Evolutionary conservation across 2,888 invertebrate genomes (phyloP).

Genomic region (Nemurella pictetii): DNA sequence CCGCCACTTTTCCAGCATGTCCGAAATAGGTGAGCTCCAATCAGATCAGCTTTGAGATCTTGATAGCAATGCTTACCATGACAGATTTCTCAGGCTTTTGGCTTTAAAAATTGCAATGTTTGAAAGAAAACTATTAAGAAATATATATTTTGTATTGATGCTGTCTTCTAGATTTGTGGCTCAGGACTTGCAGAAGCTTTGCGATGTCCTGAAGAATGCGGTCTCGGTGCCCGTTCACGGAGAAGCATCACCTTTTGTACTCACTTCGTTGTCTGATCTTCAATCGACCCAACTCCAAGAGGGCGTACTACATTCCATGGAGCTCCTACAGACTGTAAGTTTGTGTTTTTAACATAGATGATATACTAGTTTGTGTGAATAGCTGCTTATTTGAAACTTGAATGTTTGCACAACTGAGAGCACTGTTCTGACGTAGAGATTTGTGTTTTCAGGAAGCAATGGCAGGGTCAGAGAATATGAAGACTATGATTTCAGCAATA

Average conservation of each 20-base stretch:
- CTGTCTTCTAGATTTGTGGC: slow-evolving; percentile 57
- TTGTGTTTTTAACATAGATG: neutral
- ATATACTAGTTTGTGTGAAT: neutral
- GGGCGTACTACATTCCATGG: slow-evolving; percentile 82
- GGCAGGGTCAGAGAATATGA: slow-evolving; percentile 59
- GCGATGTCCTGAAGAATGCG: slow-evolving; percentile 73
- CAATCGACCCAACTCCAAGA: slow-evolving; percentile 82
- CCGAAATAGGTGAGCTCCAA: slow-evolving; percentile 62
- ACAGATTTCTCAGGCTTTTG: neutral
- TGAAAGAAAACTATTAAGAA: too few relatives aligned
- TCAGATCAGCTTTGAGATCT: neutral
- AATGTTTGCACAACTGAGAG: slow-evolving; percentile 35
- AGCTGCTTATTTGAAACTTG: slow-evolving; percentile 34
- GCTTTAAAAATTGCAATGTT: too few relatives aligned
- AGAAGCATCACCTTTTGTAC: slow-evolving; percentile 78
- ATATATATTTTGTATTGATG: slow-evolving; percentile 16
- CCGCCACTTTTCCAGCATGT: slow-evolving; percentile 92
- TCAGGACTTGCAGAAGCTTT: slow-evolving; percentile 78
- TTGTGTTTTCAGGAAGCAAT: slow-evolving; percentile 58
- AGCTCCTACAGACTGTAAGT: slow-evolving; percentile 78
- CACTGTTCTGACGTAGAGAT: slow-evolving; percentile 5
- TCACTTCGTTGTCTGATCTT: slow-evolving; percentile 78
- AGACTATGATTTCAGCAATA: slow-evolving; percentile 68
- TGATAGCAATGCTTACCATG: neutral
- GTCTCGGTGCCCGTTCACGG: slow-evolving; percentile 80